Evolutionary conservation across 23 tunicate species (phyloP).

Genomic region (Aplidium turbinatum): DNA sequence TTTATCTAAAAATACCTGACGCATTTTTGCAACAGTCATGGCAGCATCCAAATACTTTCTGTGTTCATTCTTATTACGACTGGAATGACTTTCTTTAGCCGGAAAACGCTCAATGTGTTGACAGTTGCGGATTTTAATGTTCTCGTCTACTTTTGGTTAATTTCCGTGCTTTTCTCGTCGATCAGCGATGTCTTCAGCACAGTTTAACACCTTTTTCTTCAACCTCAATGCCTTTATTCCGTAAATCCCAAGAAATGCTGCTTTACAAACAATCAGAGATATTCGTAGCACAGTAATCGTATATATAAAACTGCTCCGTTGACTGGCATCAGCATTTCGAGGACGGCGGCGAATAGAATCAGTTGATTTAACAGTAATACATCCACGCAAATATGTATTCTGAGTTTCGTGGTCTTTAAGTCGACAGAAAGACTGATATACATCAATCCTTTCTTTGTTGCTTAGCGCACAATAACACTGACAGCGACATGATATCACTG

Average conservation of each 20-base stretch:
- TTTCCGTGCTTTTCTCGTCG: neutral
- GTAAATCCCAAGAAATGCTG: too few relatives aligned
- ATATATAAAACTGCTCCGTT: too few relatives aligned
- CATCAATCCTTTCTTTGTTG: neutral
- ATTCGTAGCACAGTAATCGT: too few relatives aligned
- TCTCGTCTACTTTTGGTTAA: neutral
- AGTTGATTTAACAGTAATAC: neutral
- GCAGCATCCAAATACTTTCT: too few relatives aligned
- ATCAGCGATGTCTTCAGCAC: neutral
- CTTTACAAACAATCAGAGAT: too few relatives aligned
- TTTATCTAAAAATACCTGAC: neutral
- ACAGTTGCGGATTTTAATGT: too few relatives aligned
- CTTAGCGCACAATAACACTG: constrained; percentile 1
- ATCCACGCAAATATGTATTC: constrained; percentile 16
- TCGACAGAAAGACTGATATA: neutral
- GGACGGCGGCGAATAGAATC: constrained; percentile 17
- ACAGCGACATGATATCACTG: constrained; percentile 8
- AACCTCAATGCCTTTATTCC: neutral
- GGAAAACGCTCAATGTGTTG: too few relatives aligned
- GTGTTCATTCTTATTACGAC: too few relatives aligned
- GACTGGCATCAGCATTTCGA: constrained; percentile 12
- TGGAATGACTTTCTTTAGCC: too few relatives aligned
- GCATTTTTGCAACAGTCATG: constrained; percentile 12
- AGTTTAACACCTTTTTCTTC: constrained; percentile 1
- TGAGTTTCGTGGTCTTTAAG: constrained; percentile 7